Percentiles rank a stretch among this genome's conserved stretches.
These are phyloP conservation scores for Drosophila truncata DNA, from an alignment of 1,140 invertebrate species.

Conservation along the genomic window DNA sequence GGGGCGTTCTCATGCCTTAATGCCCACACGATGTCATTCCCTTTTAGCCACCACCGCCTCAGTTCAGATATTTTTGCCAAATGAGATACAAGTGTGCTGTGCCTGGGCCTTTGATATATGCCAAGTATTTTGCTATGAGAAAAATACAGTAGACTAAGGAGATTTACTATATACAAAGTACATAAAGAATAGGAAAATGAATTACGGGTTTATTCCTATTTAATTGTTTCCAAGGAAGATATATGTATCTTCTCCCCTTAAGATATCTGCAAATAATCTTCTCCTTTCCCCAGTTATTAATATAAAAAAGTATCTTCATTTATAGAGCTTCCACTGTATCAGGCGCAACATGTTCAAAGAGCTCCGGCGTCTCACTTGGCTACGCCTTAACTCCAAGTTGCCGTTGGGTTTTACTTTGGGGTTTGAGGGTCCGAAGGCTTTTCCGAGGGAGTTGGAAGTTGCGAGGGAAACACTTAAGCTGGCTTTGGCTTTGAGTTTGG, in stretches of 20 bases:
- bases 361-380: conserved; percentile 37
- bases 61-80: conserved; percentile 43
- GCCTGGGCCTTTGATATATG: conserved; percentile 39
- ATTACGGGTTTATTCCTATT: background rate
- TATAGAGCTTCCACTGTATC: conserved; percentile 38
- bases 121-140: conserved; percentile 24
- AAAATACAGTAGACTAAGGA: conserved; percentile 8
- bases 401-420: conserved; percentile 10
- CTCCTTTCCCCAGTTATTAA: no score
- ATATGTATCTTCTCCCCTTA: background rate
- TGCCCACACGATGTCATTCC: conserved; percentile 54
- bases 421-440: conserved; percentile 1
- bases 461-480: conserved; percentile 62
- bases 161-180: background rate
- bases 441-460: conserved; percentile 9
- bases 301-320: no score
- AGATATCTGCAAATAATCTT: background rate
- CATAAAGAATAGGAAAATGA: background rate
- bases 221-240: background rate
- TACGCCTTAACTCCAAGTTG: conserved; percentile 42
- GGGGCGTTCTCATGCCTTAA: conserved; percentile 45
- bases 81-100: conserved; percentile 51
- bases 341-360: conserved; percentile 75
- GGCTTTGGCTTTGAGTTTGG: conserved; percentile 52
- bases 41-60: background rate